Base-by-base conservation (phyloP, 2,797 vertebrate species). In the Alexandromys oeconomus region DNA sequence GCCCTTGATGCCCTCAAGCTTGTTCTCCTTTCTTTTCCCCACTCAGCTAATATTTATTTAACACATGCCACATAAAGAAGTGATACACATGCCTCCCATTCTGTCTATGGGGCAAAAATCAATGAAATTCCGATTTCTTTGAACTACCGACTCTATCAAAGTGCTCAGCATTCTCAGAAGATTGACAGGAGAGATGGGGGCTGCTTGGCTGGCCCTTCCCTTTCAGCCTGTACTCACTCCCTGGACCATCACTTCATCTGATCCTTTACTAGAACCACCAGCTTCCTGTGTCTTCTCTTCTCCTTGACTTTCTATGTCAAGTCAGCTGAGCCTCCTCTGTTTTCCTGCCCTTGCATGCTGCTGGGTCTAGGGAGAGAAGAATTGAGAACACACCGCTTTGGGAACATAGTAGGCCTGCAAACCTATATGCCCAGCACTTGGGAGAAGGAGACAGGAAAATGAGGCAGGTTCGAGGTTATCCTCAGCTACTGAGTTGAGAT, bases 1-100 rank as follows among this genome's bases (percentile, higher is more conserved):
- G 63, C 95, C 71, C 76, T 96, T 1, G 37, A 31, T 59, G 79
- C 69, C 31, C 67, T 87, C 84, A 77, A 78, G 87, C 63, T 48
- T 86, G 71, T 80, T 86, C 40, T 43, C 40, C n/a, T 79, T 69
- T n/a, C 93, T 92, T 94, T 61, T 57, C 2, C 54, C 54, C 34
- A 34, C 87, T 86, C 82, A 71, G 81, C 43, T 82, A 51, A 37
- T 89, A 43, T 92, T 94, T 97, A 91, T 89, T 93, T 89, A 89
- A 10, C 19, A 61, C 17, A 13, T 84, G 65, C 46, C 59, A 84
- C 43, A 2, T 34, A 61, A 12, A 94, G 78, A 71, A 76, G 87
- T 87, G 21, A 67, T 76, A 69, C 6, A 21, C 21, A 15, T 1
- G 34, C 14, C 93, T 88, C 51, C 34, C 69, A 27, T 85, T 69